A percentile compares a stretch with the other conserved stretches of the same genome.
Conservation (phyloP, 2,888 invertebrate genomes). For the Cerceris rybyensis region DNA sequence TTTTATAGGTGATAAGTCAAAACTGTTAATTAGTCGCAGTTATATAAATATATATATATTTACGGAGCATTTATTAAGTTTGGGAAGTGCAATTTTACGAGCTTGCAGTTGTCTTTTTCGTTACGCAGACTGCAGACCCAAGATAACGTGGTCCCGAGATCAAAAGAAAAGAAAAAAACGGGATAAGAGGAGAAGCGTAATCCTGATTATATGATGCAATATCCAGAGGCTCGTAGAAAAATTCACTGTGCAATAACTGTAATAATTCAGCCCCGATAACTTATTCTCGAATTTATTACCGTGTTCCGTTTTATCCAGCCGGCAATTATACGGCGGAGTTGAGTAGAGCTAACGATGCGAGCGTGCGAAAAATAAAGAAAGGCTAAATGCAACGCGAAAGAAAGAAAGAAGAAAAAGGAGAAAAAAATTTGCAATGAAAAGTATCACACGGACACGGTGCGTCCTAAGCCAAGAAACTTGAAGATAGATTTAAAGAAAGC, state of each 20-base stretch:
- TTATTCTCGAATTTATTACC: conserved; percentile 28
- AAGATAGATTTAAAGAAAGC: too few species aligned
- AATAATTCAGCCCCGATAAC: conserved; percentile 28
- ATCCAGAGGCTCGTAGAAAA: conserved; percentile 28
- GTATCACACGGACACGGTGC: background rate
- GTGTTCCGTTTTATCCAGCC: conserved; percentile 19
- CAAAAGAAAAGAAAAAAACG: background rate
- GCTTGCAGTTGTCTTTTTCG: conserved; percentile 11
- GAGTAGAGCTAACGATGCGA: conserved; percentile 9
- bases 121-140: conserved; percentile 16
- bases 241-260: conserved; percentile 61
- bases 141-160: conserved; percentile 23
- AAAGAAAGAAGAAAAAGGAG: conserved; percentile 1
- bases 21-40: conserved; percentile 32
- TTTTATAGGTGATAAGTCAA: conserved; percentile 23
- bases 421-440: conserved; percentile 13
- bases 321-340: conserved; percentile 19
- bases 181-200: background rate
- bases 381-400: background rate
- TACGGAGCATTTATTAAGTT: conserved; percentile 47
- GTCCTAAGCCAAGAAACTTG: too few species aligned
- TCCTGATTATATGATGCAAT: conserved; percentile 14
- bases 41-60: too few species aligned
- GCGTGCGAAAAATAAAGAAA: conserved; percentile 11
- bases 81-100: conserved; percentile 76